phyloP scores from a whole-genome alignment of 1,140 invertebrate species.

The Galleria mellonella region DNA sequence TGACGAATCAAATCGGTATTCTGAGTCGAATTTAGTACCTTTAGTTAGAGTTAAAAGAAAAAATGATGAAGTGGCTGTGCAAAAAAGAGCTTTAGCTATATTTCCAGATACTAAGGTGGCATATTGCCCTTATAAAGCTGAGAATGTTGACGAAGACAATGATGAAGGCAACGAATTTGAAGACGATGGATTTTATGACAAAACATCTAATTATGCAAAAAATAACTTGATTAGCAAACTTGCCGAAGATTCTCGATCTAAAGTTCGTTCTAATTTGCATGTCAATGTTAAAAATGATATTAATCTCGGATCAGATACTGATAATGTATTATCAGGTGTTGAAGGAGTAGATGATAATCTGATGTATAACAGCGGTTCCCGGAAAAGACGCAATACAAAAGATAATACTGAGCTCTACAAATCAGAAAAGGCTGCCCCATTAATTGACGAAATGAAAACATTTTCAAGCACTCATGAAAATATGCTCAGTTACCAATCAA shows the following conservation, averaged over 20 bases:
- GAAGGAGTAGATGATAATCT: slow-evolving; percentile 55
- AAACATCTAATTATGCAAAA: slow-evolving; percentile 24
- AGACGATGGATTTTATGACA: slow-evolving; percentile 44
- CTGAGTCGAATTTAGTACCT: slow-evolving; percentile 37
- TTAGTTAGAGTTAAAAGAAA: slow-evolving; percentile 58
- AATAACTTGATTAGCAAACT: background rate
- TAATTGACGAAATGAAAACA: slow-evolving; percentile 7
- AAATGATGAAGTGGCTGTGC: slow-evolving; percentile 23
- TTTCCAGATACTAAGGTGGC: slow-evolving; percentile 40
- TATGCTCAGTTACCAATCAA: slow-evolving; percentile 37
- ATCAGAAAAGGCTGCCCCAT: background rate
- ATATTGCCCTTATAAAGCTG: slow-evolving; percentile 34
- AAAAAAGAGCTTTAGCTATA: slow-evolving; percentile 30
- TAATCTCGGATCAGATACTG: slow-evolving; percentile 47
- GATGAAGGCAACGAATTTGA: slow-evolving; percentile 55
- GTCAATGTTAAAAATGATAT: slow-evolving; percentile 20
- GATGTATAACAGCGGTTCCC: slow-evolving; percentile 36
- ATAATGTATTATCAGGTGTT: slow-evolving; percentile 40
- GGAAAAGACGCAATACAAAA: slow-evolving; percentile 28
- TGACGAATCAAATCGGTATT: slow-evolving; percentile 26
- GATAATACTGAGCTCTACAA: slow-evolving; percentile 6
- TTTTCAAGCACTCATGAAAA: too few species aligned
- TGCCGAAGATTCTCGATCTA: background rate
- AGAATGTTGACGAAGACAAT: slow-evolving; percentile 44
- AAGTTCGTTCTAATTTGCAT: background rate